Evolutionary conservation across 2,797 vertebrate genomes (phyloP), one percentile per base, ranked within the genome.

Genomic region (Enteromius mattozi): DNA sequence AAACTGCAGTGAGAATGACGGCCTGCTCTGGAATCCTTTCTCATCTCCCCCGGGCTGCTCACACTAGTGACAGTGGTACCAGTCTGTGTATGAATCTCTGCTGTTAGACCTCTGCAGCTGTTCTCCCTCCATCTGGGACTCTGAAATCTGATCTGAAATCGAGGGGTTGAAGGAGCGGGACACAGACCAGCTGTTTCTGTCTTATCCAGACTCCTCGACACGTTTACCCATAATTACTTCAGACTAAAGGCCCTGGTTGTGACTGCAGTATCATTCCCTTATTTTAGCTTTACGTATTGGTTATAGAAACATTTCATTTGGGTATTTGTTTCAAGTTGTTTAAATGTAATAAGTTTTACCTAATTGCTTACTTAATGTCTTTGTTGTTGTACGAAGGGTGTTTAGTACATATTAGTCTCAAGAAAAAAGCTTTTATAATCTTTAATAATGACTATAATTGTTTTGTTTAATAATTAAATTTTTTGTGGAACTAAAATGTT

Each of bases 121-220:
- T 72, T 84, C 90, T 82, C 71, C 84, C 88, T 93, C 89, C 85
- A 91, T 92, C 90, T 92, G 91, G 54, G 86, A 86, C 76, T 68
- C 86, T 92, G 92, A 92, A 94, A 95, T 92, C 89, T 91, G 91
- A 94, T 86, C 89, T 90, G 90, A 91, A 92, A 93, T 87, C 16
- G 86, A 78, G 79, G 79, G 79, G 78, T 91, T 93, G 92, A 92
- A 81, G 88, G 27, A 78, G 59, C 80, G 91, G 92, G 91, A 90
- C 87, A 56, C 74, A 6, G 40, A 91, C 92, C 91, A 92, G 91
- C 92, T 94, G 92, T 91, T 92, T 90, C 85, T 90, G 83, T 84
- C 90, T 70, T 78, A 89, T 89, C 89, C 89, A 82, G 69, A 75
- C 86, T 88, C 17, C 83, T 90, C 79, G 45, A 89, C 88, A 89